Percentiles rank a stretch among this genome's conserved stretches.
phyloP scores from a whole-genome alignment of 2,113 vertebrate genomes.

The Sterrhoptilus dennistouni region DNA sequence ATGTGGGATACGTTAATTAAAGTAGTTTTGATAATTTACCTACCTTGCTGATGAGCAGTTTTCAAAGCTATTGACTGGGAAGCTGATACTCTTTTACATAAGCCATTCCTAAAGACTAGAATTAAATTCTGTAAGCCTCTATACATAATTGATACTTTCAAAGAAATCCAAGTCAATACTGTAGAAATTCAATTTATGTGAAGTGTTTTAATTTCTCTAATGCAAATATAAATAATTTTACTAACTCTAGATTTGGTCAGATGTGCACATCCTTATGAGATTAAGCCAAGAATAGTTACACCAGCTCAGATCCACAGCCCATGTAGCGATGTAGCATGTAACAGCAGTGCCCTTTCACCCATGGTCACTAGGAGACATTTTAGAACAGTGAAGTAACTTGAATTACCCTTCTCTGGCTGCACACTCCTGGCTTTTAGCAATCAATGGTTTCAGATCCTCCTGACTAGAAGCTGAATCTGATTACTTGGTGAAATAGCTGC shows the following conservation, averaged over 20 bases:
- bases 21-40: constrained; percentile 5
- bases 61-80: constrained; percentile 13
- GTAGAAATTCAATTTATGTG: background rate
- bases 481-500: background rate
- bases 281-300: background rate
- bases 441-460: background rate
- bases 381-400: background rate
- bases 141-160: background rate
- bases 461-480: background rate
- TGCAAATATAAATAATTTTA: background rate
- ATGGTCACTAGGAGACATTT: rapidly evolving
- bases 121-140: background rate
- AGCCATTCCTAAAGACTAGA: background rate
- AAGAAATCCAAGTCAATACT: background rate
- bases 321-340: background rate
- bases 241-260: background rate
- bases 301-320: background rate
- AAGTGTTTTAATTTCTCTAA: background rate
- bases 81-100: background rate
- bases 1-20: background rate
- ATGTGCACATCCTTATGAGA: background rate
- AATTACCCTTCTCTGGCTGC: background rate
- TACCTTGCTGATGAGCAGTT: background rate
- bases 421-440: background rate
- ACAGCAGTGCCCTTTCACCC: background rate